These are phyloP conservation scores for Hypothenemus hampei DNA, from an alignment of 1,140 invertebrate species.

Conservation along the genomic window DNA sequence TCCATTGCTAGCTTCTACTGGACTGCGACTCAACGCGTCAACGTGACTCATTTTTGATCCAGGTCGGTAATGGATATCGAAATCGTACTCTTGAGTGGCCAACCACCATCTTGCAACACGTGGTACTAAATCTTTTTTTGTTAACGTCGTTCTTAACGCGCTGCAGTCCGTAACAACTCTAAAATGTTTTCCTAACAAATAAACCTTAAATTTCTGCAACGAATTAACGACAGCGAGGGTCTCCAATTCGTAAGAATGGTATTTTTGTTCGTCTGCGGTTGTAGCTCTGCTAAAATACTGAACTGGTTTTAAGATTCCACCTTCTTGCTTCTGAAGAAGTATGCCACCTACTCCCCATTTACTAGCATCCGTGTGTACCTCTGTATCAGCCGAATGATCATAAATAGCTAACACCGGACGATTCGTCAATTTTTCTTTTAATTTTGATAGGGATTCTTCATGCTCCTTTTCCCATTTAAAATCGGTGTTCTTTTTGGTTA, in stretches of 20 bases:
- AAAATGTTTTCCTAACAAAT: slow-evolving; percentile 41
- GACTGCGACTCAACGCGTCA: too few relatives aligned
- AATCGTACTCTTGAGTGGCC: neutral
- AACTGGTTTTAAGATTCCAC: neutral
- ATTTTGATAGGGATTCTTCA: slow-evolving; percentile 24
- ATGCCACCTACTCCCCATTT: slow-evolving; percentile 37
- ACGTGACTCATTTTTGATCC: too few relatives aligned
- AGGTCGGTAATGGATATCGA: too few relatives aligned
- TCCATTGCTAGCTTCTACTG: too few relatives aligned
- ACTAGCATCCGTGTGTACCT: slow-evolving; percentile 24
- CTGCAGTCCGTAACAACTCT: slow-evolving; percentile 42
- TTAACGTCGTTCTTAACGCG: slow-evolving; percentile 39
- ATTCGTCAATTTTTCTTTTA: neutral
- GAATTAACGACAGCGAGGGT: slow-evolving; percentile 14
- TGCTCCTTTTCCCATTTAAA: slow-evolving; percentile 18
- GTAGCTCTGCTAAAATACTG: slow-evolving; percentile 24
- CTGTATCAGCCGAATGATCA: neutral
- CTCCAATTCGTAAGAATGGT: slow-evolving; percentile 16
- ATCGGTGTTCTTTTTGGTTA: slow-evolving; percentile 16
- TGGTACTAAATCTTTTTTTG: slow-evolving; percentile 41
- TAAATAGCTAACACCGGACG: neutral
- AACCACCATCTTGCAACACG: neutral
- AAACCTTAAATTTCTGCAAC: slow-evolving; percentile 38
- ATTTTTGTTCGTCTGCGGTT: slow-evolving; percentile 14
- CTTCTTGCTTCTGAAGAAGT: slow-evolving; percentile 34